Evolutionary conservation across 2,797 vertebrate species (phyloP).

Genomic region (Parauchenoglanis ngamensis): DNA sequence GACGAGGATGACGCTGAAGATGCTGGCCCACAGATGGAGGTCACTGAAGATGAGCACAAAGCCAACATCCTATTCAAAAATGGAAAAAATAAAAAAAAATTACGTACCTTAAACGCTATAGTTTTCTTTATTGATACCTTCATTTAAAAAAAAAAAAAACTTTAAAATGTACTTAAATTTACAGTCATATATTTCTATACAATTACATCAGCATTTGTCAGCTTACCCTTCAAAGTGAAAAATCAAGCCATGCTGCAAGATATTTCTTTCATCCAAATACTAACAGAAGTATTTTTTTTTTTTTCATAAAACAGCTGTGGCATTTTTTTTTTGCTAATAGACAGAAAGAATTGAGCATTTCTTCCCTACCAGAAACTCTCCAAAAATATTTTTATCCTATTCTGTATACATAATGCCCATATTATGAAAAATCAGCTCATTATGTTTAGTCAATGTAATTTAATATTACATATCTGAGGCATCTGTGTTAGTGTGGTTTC

Average conservation of each 20-base stretch:
- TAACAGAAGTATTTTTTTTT: too few species aligned
- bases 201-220: not conserved
- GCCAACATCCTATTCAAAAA: conserved; percentile 74
- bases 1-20: conserved; percentile 83
- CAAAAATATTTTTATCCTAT: not conserved
- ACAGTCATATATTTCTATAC: not conserved
- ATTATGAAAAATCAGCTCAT: not conserved
- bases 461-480: not conserved
- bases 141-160: not conserved
- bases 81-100: not conserved
- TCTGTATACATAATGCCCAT: not conserved
- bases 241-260: not conserved
- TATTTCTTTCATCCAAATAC: not conserved
- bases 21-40: conserved; percentile 84
- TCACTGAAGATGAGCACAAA: conserved; percentile 82
- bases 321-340: not conserved
- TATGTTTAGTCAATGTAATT: not conserved
- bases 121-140: not conserved
- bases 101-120: not conserved
- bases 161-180: not conserved
- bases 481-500: not conserved
- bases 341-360: not conserved
- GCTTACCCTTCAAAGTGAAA: not conserved
- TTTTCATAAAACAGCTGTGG: not conserved
- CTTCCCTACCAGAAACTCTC: not conserved